A percentile compares a stretch with the other conserved stretches of the same genome.
phyloP scores from a whole-genome alignment of 2,113 vertebrate species.

The Desmodus rotundus region DNA sequence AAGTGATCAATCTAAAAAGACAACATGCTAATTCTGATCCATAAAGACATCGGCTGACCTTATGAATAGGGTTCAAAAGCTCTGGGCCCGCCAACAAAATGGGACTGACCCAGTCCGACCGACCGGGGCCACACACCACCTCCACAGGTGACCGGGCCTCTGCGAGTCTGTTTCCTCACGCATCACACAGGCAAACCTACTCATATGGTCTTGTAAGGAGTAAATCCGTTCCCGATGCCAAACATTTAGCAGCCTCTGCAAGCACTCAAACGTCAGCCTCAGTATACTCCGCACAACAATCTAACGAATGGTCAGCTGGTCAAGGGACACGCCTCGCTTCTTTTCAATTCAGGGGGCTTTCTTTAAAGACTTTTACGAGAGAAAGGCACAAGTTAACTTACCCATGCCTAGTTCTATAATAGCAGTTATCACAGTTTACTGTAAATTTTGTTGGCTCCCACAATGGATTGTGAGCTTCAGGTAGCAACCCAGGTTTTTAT shows the following conservation, averaged over 20 bases:
- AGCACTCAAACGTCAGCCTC: not conserved
- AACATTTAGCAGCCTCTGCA: not conserved
- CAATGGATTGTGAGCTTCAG: not conserved
- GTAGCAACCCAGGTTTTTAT: not conserved
- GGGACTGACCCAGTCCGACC: not conserved
- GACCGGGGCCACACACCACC: not conserved
- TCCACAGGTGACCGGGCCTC: not conserved
- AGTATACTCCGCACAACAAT: not conserved
- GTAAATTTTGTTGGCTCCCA: not conserved
- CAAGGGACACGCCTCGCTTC: not conserved
- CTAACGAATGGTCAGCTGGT: not conserved
- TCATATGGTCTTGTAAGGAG: not conserved
- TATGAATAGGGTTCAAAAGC: not conserved
- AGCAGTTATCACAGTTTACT: not conserved
- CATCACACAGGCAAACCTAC: not conserved
- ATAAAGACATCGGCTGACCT: not conserved
- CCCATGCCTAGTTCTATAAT: not conserved
- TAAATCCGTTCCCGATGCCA: not conserved
- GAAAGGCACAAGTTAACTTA: not conserved
- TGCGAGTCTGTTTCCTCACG: not conserved
- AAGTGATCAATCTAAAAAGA: not conserved
- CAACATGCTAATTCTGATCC: not conserved
- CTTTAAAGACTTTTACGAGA: not conserved
- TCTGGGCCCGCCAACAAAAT: not conserved
- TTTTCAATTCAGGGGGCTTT: not conserved